A percentile compares a stretch with the other conserved stretches of the same genome.
Conservation (phyloP, 2,797 vertebrate genomes). For the Anas bahamensis region DNA sequence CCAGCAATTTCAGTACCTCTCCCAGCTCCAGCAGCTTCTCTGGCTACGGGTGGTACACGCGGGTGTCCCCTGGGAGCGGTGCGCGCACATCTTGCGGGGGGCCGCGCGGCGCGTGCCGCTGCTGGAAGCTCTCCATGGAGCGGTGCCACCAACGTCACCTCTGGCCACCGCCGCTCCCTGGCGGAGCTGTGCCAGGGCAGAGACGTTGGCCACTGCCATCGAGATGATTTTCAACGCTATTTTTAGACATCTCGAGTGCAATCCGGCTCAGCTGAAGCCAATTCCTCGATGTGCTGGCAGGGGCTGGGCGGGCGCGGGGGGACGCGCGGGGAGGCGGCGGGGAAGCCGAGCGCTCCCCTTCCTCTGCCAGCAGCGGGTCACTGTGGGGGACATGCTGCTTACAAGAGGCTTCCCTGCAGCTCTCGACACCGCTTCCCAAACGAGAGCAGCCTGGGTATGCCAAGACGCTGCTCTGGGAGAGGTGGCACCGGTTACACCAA, state of each 20-base stretch:
- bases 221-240: neutral
- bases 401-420: neutral
- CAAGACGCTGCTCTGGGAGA: neutral
- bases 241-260: neutral
- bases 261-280: neutral
- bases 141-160: neutral
- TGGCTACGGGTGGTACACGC: neutral
- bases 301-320: neutral
- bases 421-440: neutral
- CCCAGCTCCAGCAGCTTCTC: neutral
- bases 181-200: neutral
- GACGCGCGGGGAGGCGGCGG: neutral
- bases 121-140: neutral
- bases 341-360: neutral
- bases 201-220: neutral
- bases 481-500: rapidly evolving
- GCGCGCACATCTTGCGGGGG: neutral
- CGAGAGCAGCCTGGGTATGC: neutral
- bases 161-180: neutral
- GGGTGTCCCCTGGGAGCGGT: neutral
- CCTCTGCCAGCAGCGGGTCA: neutral
- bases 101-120: rapidly evolving
- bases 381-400: neutral
- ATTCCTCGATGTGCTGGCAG: neutral
- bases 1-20: neutral